A percentile compares a stretch with the other conserved stretches of the same genome.
These are phyloP conservation scores for Aldabrachelys gigantea DNA, from an alignment of 2,113 vertebrate species.

Conservation along the genomic window DNA sequence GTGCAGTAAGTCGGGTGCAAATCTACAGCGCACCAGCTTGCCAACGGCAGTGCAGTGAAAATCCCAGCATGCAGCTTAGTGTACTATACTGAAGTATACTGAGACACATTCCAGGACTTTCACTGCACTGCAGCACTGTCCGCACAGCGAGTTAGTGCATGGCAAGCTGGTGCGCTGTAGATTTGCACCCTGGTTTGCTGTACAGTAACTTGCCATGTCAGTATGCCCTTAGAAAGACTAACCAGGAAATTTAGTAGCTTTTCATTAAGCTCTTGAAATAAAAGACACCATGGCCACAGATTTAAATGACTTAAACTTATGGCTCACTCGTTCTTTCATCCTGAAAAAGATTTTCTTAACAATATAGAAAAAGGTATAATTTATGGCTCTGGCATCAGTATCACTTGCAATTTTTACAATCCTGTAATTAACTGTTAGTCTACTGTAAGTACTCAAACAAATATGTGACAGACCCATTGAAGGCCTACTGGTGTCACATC, in stretches of 20 bases:
- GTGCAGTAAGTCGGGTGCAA: too few relatives aligned
- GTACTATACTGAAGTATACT: too few relatives aligned
- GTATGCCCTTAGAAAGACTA: neutral
- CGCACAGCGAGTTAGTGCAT: too few relatives aligned
- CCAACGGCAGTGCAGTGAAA: neutral
- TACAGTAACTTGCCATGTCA: neutral
- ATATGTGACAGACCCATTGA: neutral
- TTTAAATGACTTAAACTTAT: neutral
- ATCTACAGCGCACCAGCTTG: too few relatives aligned
- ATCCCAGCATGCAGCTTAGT: neutral
- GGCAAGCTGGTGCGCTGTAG: too few relatives aligned
- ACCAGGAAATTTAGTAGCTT: neutral
- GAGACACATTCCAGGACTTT: too few relatives aligned
- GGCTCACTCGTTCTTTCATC: neutral
- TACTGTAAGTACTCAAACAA: neutral
- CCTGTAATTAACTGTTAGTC: neutral
- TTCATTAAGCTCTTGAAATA: neutral
- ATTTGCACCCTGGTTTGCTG: neutral
- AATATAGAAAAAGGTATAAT: neutral
- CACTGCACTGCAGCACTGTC: too few relatives aligned
- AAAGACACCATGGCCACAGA: neutral
- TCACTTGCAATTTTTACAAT: neutral
- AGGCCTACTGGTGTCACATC: neutral
- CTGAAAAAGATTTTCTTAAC: neutral
- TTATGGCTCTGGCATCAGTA: neutral